These are phyloP conservation scores for Apodemia hepburni DNA, from an alignment of 2,888 invertebrate genomes.

Conservation along the genomic window DNA sequence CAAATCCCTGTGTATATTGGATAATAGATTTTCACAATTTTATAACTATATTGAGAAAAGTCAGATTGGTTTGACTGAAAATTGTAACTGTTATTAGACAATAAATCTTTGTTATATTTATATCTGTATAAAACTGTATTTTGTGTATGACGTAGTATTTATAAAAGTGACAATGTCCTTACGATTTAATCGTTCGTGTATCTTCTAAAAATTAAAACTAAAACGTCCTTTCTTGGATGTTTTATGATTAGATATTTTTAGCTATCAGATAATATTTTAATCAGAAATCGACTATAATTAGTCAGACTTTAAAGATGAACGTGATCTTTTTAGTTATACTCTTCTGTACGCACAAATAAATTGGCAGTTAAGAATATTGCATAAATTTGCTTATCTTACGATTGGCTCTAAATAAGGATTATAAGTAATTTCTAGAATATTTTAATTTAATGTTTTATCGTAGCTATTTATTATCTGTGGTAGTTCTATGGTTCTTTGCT, in stretches of 20 bases:
- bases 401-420: slow-evolving; percentile 6
- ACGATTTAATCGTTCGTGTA: background rate
- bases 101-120: slow-evolving; percentile 3
- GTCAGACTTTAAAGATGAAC: background rate
- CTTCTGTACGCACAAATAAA: slow-evolving; percentile 9
- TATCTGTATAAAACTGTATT: background rate
- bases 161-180: background rate
- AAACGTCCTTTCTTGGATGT: too few species aligned
- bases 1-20: too few species aligned
- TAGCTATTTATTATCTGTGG: slow-evolving; percentile 9
- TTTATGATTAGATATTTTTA: too few species aligned
- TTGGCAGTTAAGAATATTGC: slow-evolving; percentile 9
- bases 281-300: background rate
- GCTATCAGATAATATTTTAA: background rate
- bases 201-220: background rate
- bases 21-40: too few species aligned
- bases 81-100: slow-evolving; percentile 1
- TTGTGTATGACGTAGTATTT: background rate
- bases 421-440: slow-evolving; percentile 9
- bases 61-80: slow-evolving; percentile 5
- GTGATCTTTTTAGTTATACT: background rate
- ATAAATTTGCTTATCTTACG: background rate
- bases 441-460: slow-evolving; percentile 1
- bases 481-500: background rate
- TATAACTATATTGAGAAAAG: background rate